phyloP scores from a whole-genome alignment of 2,888 invertebrate genomes.

The Cylindroiulus punctatus region DNA sequence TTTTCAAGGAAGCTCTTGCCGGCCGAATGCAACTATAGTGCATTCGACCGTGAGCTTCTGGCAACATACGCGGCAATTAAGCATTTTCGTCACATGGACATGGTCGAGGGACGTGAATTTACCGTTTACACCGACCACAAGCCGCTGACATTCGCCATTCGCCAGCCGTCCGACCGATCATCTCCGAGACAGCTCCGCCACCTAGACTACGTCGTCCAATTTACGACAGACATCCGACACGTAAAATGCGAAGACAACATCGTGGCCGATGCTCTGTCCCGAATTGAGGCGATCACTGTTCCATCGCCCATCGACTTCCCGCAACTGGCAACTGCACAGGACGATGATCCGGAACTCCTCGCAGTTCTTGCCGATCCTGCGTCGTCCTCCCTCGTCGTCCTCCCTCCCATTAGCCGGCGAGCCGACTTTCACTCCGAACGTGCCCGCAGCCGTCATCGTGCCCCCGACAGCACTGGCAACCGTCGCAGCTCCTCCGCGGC shows the following conservation, averaged over 20 bases:
- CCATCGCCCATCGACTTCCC: neutral
- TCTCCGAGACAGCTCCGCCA: neutral
- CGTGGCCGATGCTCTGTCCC: neutral
- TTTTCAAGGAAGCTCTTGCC: conserved; percentile 50
- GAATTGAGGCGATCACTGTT: neutral
- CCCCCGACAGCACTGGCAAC: too few relatives aligned
- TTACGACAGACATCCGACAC: neutral
- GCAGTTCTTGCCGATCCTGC: neutral
- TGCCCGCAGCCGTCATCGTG: too few relatives aligned
- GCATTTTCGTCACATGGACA: neutral
- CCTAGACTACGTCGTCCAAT: neutral
- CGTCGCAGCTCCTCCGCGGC: too few relatives aligned
- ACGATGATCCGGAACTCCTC: neutral
- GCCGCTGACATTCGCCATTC: neutral
- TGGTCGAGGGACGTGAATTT: neutral
- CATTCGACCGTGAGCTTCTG: neutral
- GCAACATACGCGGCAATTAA: neutral
- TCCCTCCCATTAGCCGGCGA: neutral
- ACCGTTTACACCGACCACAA: neutral
- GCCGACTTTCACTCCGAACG: too few relatives aligned
- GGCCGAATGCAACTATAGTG: neutral
- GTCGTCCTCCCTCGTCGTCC: neutral
- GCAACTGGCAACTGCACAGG: neutral
- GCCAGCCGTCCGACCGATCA: neutral
- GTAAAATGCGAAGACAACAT: neutral